Evolutionary conservation across 2,888 invertebrate genomes (phyloP).

Genomic region (Cephus nigrinus): DNA sequence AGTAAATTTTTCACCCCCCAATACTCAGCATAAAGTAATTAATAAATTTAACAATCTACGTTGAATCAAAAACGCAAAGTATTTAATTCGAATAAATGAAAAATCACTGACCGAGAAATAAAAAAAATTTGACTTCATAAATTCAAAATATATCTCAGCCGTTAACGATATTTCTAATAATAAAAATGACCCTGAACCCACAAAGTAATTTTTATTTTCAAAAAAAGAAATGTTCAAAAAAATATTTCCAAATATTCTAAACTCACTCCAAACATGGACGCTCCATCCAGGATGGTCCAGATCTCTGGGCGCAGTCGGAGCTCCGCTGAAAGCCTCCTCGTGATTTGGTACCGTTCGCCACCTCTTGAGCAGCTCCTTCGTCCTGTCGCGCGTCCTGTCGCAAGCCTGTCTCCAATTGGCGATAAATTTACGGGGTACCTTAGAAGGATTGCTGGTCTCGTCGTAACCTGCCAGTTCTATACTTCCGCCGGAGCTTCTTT

Average conservation of each 20-base stretch:
- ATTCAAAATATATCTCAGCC: too few species aligned
- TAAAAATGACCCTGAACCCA: too few species aligned
- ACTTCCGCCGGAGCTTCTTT: constrained; percentile 35
- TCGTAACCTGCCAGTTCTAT: constrained; percentile 35
- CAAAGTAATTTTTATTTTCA: too few species aligned
- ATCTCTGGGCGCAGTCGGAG: constrained; percentile 15
- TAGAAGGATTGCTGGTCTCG: constrained; percentile 60
- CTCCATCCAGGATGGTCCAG: constrained; percentile 73
- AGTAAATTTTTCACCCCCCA: too few species aligned
- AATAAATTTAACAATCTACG: too few species aligned
- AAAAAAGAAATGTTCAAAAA: too few species aligned
- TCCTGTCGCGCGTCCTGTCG: constrained; percentile 80
- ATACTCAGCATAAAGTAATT: too few species aligned
- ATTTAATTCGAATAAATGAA: too few species aligned
- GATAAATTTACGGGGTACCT: constrained; percentile 78
- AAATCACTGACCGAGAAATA: too few species aligned
- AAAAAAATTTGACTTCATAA: too few species aligned
- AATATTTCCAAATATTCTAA: constrained; percentile 23
- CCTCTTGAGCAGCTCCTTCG: constrained; percentile 77
- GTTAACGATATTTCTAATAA: too few species aligned
- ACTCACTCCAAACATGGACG: constrained; percentile 82
- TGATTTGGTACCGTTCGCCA: constrained; percentile 77
- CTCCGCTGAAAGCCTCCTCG: constrained; percentile 57
- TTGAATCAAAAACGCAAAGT: too few species aligned
- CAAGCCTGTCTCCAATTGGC: constrained; percentile 81